Evolutionary conservation across 1,140 invertebrate genomes (phyloP).

Genomic region (Pollicipes pollicipes): DNA sequence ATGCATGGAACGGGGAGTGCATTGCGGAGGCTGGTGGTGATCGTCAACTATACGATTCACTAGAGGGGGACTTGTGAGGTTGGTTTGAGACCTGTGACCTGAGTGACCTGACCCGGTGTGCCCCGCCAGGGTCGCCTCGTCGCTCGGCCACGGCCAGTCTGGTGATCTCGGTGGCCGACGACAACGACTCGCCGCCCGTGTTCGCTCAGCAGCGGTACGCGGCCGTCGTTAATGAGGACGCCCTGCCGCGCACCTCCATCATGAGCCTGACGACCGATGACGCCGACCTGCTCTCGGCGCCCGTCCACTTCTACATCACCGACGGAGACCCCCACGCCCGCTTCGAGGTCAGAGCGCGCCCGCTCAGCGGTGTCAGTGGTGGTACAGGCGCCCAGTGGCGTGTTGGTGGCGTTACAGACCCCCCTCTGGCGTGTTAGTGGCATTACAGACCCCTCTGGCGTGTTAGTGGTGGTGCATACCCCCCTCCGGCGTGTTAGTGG

Average conservation of each 20-base stretch:
- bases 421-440: too few species aligned
- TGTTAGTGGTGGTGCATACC: too few species aligned
- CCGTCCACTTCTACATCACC: conserved; percentile 51
- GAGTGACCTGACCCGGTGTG: too few species aligned
- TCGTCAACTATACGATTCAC: too few species aligned
- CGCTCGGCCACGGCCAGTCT: background rate
- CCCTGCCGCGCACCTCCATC: conserved; percentile 55
- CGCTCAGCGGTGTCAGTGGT: background rate
- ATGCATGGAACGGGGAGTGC: too few species aligned
- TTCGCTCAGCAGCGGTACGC: conserved; percentile 61
- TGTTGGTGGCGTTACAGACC: too few species aligned
- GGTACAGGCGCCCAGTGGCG: background rate
- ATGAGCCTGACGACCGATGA: conserved; percentile 47
- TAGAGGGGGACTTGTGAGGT: too few species aligned
- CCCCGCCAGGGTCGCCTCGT: background rate
- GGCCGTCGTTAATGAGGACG: conserved; percentile 58
- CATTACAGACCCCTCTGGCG: too few species aligned
- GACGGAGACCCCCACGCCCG: conserved; percentile 42
- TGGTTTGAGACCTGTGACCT: too few species aligned
- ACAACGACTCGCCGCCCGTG: conserved; percentile 71
- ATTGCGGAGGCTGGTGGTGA: too few species aligned
- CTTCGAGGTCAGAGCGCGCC: conserved; percentile 19
- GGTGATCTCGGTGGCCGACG: conserved; percentile 35
- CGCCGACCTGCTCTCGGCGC: conserved; percentile 42
- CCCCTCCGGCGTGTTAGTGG: background rate